phyloP scores from a whole-genome alignment of 2,113 vertebrate species.

The Salvator merianae region DNA sequence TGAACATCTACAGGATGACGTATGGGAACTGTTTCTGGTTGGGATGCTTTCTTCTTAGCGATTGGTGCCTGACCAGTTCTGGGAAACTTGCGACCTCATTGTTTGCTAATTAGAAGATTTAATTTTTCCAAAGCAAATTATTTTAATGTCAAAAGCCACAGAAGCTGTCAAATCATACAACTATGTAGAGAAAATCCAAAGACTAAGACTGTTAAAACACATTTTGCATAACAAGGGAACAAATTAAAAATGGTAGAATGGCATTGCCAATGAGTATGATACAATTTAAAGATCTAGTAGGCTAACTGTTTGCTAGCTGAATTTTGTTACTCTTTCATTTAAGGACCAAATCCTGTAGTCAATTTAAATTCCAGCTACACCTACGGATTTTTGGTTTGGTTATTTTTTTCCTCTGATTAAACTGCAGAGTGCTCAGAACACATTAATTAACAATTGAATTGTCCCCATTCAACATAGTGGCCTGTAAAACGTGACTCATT shows the following conservation, averaged over 20 bases:
- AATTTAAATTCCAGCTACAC: background rate
- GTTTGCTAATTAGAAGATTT: constrained; percentile 80
- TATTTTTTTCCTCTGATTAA: no score
- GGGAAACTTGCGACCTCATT: constrained; percentile 82
- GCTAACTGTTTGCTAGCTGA: background rate
- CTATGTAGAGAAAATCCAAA: constrained; percentile 47
- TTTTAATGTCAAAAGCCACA: constrained; percentile 70
- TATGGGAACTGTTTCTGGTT: constrained; percentile 57
- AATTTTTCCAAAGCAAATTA: constrained; percentile 79
- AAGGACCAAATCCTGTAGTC: background rate
- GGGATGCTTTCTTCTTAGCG: constrained; percentile 72
- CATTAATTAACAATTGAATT: no score
- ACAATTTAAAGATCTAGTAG: background rate
- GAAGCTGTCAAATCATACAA: constrained; percentile 71
- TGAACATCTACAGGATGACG: constrained; percentile 70
- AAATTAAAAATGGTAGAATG: background rate
- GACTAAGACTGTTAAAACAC: background rate
- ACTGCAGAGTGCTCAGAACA: no score
- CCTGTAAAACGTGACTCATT: no score
- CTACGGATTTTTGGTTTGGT: no score
- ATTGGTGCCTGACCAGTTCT: constrained; percentile 76
- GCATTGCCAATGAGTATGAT: constrained; percentile 5
- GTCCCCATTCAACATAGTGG: no score
- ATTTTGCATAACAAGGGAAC: background rate
- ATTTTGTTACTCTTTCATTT: background rate